Base-by-base conservation (phyloP, 2,888 invertebrate species). In the Stenolophus ochropezus region DNA sequence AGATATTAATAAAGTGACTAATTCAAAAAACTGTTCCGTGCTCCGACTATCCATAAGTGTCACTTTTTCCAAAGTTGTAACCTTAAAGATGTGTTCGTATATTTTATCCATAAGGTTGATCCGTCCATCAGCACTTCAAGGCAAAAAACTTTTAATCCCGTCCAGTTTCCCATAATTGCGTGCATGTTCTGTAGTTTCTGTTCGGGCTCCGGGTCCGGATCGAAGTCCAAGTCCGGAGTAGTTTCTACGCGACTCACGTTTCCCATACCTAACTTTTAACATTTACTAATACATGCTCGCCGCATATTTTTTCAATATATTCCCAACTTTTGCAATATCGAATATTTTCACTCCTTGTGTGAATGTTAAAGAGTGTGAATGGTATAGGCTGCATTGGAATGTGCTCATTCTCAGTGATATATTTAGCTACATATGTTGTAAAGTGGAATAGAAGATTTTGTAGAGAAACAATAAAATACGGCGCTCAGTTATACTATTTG, bases 261-360 rank as follows among this genome's bases (percentile, higher is more conserved):
- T 58, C 58, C 80, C 58, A 80, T 73, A 73, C 80, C 73, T 80
- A 80, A 80, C 80, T 80, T 80, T 80, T 80, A 80, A 80, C 80
- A 80, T 80, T 80, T 73, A 80, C 80, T 80, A 80, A 80, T 80
- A 80, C 80, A 80, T 80, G 80, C 73, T 80, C 73, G 58, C 80
- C 80, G 80, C 80, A 80, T 80, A 80, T 80, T 80, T 80, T 80
- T 80, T 80, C 80, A 80, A 80, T 80, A 80, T 80, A 73, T 80
- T 47, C 73, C 20, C 51, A 80, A 80, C 80, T 80, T 80, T 80
- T 80, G 73, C 80, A 80, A 80, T 80, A 80, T 80, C 73, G 51
- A 56, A 80, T 80, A 51, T 73, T 80, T 80, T 73, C 73, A 80
- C 73, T 73, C 73, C 73, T 80, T 73, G 23, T 58, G 33, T 73